These are phyloP conservation scores for Semibalanus balanoides DNA, from an alignment of 1,140 invertebrate species.

Conservation along the genomic window DNA sequence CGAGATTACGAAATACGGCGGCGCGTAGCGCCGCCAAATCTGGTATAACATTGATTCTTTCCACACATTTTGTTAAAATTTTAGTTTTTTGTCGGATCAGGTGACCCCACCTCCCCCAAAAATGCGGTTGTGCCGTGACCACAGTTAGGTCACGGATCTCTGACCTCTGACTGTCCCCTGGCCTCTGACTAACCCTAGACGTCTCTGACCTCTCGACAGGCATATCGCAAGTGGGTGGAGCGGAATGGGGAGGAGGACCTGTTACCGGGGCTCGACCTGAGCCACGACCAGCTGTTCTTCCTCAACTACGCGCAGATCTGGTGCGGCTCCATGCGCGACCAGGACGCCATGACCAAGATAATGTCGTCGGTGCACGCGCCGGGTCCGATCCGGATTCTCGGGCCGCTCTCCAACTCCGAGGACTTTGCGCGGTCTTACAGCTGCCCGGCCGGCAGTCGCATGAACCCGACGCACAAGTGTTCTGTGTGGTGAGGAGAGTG, in stretches of 20 bases:
- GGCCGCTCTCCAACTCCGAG: conserved; percentile 78
- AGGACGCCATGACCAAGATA: conserved; percentile 86
- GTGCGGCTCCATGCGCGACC: conserved; percentile 92
- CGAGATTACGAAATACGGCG: too few relatives aligned
- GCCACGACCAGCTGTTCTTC: conserved; percentile 75
- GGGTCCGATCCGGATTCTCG: conserved; percentile 76
- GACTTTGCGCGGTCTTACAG: conserved; percentile 74
- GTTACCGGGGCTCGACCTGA: conserved; percentile 63
- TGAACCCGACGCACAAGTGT: conserved; percentile 86
- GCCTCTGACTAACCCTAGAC: too few relatives aligned
- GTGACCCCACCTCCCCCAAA: too few relatives aligned
- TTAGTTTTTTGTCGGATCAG: too few relatives aligned
- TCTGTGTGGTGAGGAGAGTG: conserved; percentile 77
- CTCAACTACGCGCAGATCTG: conserved; percentile 87
- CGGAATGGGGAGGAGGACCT: conserved; percentile 51
- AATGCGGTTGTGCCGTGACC: neutral
- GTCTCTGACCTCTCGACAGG: conserved; percentile 40
- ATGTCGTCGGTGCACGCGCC: conserved; percentile 90
- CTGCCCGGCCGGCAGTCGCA: conserved; percentile 60
- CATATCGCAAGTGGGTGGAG: conserved; percentile 61
- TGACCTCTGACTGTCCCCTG: too few relatives aligned
- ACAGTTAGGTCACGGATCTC: neutral
- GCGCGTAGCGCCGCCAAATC: too few relatives aligned
- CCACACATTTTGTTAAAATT: too few relatives aligned
- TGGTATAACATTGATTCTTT: too few relatives aligned